Evolutionary conservation across 1,140 invertebrate genomes (phyloP).

Genomic region (Scaptomyza graminum): DNA sequence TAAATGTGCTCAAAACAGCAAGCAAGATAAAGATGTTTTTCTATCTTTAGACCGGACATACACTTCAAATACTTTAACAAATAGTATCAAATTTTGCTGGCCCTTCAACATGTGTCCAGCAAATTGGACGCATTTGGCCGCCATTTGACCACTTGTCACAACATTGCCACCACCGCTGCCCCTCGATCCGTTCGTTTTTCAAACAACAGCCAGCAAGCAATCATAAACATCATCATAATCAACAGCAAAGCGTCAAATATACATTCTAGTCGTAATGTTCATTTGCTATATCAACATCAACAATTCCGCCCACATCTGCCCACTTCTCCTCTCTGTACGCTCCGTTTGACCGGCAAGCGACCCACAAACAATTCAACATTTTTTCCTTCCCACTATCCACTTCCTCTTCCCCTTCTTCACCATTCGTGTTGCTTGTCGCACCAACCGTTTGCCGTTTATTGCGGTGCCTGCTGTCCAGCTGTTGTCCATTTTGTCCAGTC

Average conservation of each 20-base stretch:
- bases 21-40: background rate
- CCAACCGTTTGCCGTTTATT: conserved; percentile 38
- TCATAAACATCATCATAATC: conserved; percentile 40
- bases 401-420: background rate
- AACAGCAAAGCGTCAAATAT: conserved; percentile 8
- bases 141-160: conserved; percentile 48
- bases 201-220: conserved; percentile 2
- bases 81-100: background rate
- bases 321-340: conserved; percentile 5
- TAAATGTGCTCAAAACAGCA: background rate
- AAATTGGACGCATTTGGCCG: conserved; percentile 9
- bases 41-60: background rate
- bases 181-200: too few species aligned
- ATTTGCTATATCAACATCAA: conserved; percentile 40
- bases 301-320: conserved; percentile 16
- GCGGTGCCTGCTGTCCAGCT: conserved; percentile 17
- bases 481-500: conserved; percentile 18
- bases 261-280: conserved; percentile 16
- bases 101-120: conserved; percentile 21
- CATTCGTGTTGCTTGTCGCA: background rate
- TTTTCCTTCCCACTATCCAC: conserved; percentile 11
- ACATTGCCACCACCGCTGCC: conserved; percentile 25
- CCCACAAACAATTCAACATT: conserved; percentile 25
- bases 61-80: too few species aligned
- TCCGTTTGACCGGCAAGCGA: conserved; percentile 36